Evolutionary conservation across 1,140 invertebrate species (phyloP).

Genomic region (Acyrthosiphon pisum): DNA sequence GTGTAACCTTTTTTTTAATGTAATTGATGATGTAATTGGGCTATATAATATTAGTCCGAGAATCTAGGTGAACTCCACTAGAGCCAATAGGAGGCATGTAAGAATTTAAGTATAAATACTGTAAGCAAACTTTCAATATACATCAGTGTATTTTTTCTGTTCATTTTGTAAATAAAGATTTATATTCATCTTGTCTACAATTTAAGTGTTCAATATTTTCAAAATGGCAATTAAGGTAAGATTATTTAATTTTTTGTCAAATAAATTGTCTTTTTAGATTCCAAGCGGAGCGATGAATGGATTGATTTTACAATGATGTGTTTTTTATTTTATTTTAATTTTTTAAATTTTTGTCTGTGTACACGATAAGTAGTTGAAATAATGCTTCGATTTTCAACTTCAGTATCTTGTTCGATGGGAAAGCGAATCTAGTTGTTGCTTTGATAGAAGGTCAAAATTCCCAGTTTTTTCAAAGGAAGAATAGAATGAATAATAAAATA

Average conservation of each 20-base stretch:
- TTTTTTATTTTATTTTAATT: too few relatives aligned
- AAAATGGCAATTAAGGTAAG: constrained; percentile 19
- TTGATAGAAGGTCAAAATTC: too few relatives aligned
- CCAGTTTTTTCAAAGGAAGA: too few relatives aligned
- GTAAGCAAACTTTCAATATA: background rate
- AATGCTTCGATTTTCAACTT: too few relatives aligned
- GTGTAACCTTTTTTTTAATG: background rate
- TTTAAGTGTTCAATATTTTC: background rate
- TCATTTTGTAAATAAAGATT: background rate
- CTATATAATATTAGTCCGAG: background rate
- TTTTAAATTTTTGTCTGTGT: too few relatives aligned
- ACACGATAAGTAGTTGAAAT: too few relatives aligned
- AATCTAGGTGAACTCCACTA: background rate
- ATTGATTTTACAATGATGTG: too few relatives aligned
- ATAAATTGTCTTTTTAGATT: background rate
- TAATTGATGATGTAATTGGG: background rate
- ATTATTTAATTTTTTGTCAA: background rate
- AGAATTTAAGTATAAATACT: background rate
- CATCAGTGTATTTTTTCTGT: constrained; percentile 23
- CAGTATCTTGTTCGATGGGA: too few relatives aligned
- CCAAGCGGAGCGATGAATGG: too few relatives aligned
- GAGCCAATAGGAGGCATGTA: background rate
- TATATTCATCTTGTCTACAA: background rate
- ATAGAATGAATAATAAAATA: too few relatives aligned
- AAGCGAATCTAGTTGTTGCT: too few relatives aligned